These are phyloP conservation scores for Drosophila virilis DNA, from an alignment of 1,140 invertebrate genomes.

Conservation along the genomic window DNA sequence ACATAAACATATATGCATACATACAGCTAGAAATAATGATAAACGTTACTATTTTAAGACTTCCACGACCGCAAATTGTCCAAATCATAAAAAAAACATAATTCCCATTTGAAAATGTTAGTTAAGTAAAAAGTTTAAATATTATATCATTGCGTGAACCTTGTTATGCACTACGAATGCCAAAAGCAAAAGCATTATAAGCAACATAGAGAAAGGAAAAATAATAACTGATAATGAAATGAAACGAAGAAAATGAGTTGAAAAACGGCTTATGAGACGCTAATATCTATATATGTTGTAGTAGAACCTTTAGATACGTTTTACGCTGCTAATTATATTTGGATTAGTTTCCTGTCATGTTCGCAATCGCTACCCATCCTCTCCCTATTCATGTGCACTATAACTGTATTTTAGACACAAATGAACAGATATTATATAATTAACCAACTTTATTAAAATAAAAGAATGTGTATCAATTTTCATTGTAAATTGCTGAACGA, in stretches of 20 bases:
- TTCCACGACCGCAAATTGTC: conserved; percentile 38
- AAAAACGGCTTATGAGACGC: conserved; percentile 71
- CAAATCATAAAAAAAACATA: conserved; percentile 23
- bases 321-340: conserved; percentile 57
- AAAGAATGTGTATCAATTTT: conserved; percentile 64
- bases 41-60: conserved; percentile 68
- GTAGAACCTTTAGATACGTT: conserved; percentile 68
- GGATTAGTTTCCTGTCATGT: conserved; percentile 34
- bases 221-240: conserved; percentile 14
- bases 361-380: conserved; percentile 14
- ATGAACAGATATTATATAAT: conserved; percentile 73
- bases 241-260: conserved; percentile 30
- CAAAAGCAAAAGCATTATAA: conserved; percentile 45
- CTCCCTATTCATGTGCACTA: conserved; percentile 39
- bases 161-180: conserved; percentile 62
- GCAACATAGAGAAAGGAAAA: conserved; percentile 11
- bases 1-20: conserved; percentile 5
- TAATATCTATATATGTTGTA: conserved; percentile 77
- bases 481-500: conserved; percentile 71
- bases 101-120: conserved; percentile 43
- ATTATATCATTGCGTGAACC: conserved; percentile 35
- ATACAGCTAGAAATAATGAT: conserved; percentile 51
- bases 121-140: conserved; percentile 47
- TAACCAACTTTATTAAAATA: conserved; percentile 53
- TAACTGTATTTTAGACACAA: conserved; percentile 56